phyloP scores from a whole-genome alignment of 2,797 vertebrate species.

The Petrocephalus sullivani region DNA sequence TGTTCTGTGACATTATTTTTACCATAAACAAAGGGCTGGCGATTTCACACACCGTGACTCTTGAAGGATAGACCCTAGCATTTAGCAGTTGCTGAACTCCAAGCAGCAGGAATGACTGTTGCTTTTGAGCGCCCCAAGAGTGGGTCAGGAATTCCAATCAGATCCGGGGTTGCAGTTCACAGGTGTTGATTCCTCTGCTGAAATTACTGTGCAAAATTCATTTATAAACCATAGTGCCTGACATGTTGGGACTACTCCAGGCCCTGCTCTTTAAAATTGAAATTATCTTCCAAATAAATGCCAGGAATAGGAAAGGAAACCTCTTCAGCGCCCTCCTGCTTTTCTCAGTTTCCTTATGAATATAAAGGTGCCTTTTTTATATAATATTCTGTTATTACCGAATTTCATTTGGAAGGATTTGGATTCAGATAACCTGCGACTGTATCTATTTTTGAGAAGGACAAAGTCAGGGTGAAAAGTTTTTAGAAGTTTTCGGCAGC shows the following conservation, averaged over 20 bases:
- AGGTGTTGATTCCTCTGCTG: slow-evolving; percentile 26
- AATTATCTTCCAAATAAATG: slow-evolving; percentile 32
- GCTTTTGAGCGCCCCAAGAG: background rate
- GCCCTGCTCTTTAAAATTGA: slow-evolving; percentile 19
- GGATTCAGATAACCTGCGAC: slow-evolving; percentile 30
- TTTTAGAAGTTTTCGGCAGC: background rate
- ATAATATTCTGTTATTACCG: slow-evolving; percentile 20
- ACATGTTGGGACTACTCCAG: background rate
- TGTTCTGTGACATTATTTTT: slow-evolving; percentile 29
- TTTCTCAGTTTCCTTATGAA: slow-evolving; percentile 25
- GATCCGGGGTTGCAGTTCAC: slow-evolving; percentile 29
- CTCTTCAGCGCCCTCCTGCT: slow-evolving; percentile 12
- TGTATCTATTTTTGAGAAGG: slow-evolving; percentile 17
- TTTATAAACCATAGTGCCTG: slow-evolving; percentile 21
- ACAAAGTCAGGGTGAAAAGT: background rate
- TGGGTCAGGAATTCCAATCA: slow-evolving; percentile 29
- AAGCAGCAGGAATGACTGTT: background rate
- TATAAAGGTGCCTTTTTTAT: slow-evolving; percentile 16
- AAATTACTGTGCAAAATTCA: slow-evolving; percentile 21
- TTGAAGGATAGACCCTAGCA: slow-evolving; percentile 26
- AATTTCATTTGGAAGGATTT: slow-evolving; percentile 30
- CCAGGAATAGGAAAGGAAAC: slow-evolving; percentile 8
- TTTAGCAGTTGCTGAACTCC: slow-evolving; percentile 25
- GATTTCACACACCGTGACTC: slow-evolving; percentile 22
- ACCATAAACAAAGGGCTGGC: slow-evolving; percentile 32